Base-by-base conservation (phyloP, 1,140 invertebrate species). In the Drosophila serrata region DNA sequence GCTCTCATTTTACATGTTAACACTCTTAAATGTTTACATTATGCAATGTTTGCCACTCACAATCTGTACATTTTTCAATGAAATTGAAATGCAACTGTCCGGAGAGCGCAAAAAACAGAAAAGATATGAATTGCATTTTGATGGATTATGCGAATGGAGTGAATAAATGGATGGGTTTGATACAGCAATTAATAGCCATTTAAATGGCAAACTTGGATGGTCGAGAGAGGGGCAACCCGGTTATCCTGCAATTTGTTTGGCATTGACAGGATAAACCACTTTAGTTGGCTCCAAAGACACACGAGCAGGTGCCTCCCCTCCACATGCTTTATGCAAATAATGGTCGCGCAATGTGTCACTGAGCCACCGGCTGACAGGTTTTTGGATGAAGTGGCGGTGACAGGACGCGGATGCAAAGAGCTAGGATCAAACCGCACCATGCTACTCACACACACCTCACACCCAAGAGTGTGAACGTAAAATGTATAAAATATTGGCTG, bases 401-500 rank as follows among this genome's bases (percentile, higher is more conserved):
- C 81, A 64, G 62, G 58, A 61, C 46, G 56, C 63, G 43, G 37
- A 62, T 76, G 60, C 43, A 24, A 24, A 13, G 19, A 45, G 75
- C 42, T 27, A 8, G 56, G 55, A 68, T 77, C 63, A 59, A 42
- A 43, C 45, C 31, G n/a, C 33, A 65, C 24, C 48, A 51, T 6
- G 3, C 0, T 6, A 39, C n/a, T 19, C n/a, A 11, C 8, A 11
- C 40, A 45, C 37, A 45, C 22, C 58, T 42, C 68, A 24, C 46
- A 43, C 48, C 31, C 49, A 35, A 17, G 49, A 40, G 57, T 57
- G 49, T 53, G 49, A 58, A 39, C 67, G 87, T 87, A 87, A 87
- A 87, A 82, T 84, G 77, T 84, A 80, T 88, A 87, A 88, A 88
- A 90, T 90, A 90, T 88, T 88, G 84, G 68, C 80, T 78, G 74